These are phyloP conservation scores for Cepaea hortensis DNA, from an alignment of 2,888 invertebrate genomes.

Conservation along the genomic window DNA sequence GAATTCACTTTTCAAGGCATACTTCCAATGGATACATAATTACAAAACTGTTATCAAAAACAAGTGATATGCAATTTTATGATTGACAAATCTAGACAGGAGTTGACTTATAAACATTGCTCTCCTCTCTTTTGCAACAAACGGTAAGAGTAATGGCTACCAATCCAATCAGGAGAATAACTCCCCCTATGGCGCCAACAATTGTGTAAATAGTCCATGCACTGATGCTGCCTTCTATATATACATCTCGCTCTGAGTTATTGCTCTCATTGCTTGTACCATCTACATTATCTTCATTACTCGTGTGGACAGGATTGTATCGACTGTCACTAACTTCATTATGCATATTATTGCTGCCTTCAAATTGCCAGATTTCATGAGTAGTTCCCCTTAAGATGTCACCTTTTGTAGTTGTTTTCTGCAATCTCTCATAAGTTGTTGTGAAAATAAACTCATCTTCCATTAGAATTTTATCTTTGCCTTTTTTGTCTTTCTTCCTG, in stretches of 20 bases:
- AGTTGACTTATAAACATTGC: constrained; percentile 66
- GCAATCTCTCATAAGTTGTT: constrained; percentile 29
- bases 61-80: neutral
- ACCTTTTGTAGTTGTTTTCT: constrained; percentile 26
- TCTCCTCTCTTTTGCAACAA: constrained; percentile 65
- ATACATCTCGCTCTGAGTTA: neutral
- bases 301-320: neutral
- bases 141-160: constrained; percentile 68
- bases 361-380: constrained; percentile 43
- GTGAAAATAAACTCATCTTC: constrained; percentile 26
- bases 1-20: too few species aligned
- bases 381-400: constrained; percentile 4
- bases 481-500: constrained; percentile 45
- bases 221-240: constrained; percentile 55
- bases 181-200: constrained; percentile 68
- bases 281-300: neutral
- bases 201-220: constrained; percentile 70
- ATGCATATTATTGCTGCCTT: constrained; percentile 15
- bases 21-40: too few species aligned
- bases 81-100: constrained; percentile 56
- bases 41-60: too few species aligned
- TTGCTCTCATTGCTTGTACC: neutral
- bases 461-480: constrained; percentile 27
- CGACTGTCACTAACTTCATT: constrained; percentile 23
- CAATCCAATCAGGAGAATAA: constrained; percentile 66